Evolutionary conservation across 2,113 vertebrate genomes (phyloP), one percentile per base, ranked within the genome.

Genomic region (Siniperca knerii): DNA sequence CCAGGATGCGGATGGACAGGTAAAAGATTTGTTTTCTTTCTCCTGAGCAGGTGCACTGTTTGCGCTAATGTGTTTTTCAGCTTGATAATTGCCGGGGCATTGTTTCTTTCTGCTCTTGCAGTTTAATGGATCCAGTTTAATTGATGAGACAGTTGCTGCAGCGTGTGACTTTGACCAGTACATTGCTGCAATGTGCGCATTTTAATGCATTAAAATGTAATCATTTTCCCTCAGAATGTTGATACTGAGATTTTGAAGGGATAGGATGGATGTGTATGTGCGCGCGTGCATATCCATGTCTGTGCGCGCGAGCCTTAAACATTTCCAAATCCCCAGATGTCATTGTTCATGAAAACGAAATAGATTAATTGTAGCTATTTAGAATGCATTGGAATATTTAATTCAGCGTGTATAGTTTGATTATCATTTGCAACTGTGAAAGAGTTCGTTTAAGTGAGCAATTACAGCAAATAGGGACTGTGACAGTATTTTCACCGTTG

Each of bases 1-100:
- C 85, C 94, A 54, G 92, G 85, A 76, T 84, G 88, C 57, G 88
- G 92, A 54, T 92, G 90, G 83, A 75, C 94, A 95, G 96, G 96
- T 96, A 95, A 91, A 67, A 57, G 37, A 61, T n/a, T 20, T 23
- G 7, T 37, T 68, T 68, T n/a, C 55, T 35, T 69, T 25, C 40
- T 13, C n/a, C 7, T 4, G n/a, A 58, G 72, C 88, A 84, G 82
- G 78, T 88, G 88, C 81, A 80, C 29, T 48, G 0, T 69, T 77
- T 75, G 52, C 58, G 65, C 44, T 57, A 0, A 12, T 3, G 4
- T 54, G 29, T 82, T 42, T 4, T 13, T 29, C 4, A 20, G 11
- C 68, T 57, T 57, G 15, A 25, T 70, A 1, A 3, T 1, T 69
- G 60, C 25, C 40, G 16, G 1, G 3, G 6, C 9, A 2, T 0